Evolutionary conservation across 2,888 invertebrate genomes (phyloP).

Genomic region (Pseudoips prasinana): DNA sequence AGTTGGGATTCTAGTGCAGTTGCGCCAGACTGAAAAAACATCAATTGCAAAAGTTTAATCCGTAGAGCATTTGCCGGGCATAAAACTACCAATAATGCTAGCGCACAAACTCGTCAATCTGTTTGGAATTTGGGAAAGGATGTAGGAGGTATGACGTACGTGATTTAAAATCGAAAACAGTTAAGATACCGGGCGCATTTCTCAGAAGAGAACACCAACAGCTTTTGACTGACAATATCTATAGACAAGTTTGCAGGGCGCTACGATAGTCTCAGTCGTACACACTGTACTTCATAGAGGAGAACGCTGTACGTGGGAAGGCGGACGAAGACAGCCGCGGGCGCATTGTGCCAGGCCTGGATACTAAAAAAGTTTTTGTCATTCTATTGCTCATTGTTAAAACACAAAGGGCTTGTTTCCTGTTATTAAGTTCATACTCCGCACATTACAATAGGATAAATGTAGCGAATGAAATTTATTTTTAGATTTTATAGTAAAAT

Average conservation of each 20-base stretch:
- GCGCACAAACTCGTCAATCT: too few species aligned
- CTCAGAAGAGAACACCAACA: background rate
- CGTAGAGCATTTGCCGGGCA: background rate
- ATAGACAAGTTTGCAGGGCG: conserved; percentile 4
- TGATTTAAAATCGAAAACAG: too few species aligned
- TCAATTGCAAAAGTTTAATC: conserved; percentile 11
- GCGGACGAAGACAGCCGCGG: conserved; percentile 57
- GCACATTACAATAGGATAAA: conserved; percentile 37
- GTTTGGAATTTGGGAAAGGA: too few species aligned
- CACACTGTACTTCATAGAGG: conserved; percentile 16
- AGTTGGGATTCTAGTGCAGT: conserved; percentile 19
- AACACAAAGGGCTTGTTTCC: conserved; percentile 69
- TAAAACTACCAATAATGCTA: too few species aligned
- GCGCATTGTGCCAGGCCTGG: conserved; percentile 63
- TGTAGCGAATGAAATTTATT: conserved; percentile 20
- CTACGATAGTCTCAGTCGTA: conserved; percentile 15
- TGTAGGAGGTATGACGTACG: too few species aligned
- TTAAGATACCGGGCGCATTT: too few species aligned
- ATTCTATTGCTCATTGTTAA: conserved; percentile 70
- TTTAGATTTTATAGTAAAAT: conserved; percentile 12
- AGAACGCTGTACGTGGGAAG: conserved; percentile 68
- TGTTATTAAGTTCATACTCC: conserved; percentile 60
- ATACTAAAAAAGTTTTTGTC: conserved; percentile 68
- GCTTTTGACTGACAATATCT: conserved; percentile 5
- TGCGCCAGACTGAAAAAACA: conserved; percentile 18